phyloP scores from a whole-genome alignment of 2,797 vertebrate species.

The Syndactyla subalaris region DNA sequence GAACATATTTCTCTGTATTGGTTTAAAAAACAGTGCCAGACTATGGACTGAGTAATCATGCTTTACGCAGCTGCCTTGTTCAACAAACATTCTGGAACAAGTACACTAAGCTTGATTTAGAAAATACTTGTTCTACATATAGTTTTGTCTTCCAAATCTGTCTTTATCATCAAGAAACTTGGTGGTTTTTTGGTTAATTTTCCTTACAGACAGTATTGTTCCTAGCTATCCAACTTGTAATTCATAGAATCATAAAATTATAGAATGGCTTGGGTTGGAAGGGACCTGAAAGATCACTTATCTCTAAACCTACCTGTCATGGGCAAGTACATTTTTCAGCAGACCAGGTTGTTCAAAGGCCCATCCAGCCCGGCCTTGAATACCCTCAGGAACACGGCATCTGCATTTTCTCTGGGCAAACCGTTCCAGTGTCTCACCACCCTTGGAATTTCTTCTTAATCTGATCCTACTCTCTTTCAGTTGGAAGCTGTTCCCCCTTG shows the following conservation, averaged over 20 bases:
- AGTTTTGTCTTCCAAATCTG: not conserved
- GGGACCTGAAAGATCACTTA: not conserved
- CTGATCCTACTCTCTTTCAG: not conserved
- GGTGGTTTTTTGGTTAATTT: not conserved
- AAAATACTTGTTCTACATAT: not conserved
- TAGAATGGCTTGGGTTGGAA: not conserved
- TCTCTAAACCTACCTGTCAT: not conserved
- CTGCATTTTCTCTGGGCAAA: not conserved
- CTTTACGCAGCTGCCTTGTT: not conserved
- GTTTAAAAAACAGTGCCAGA: not conserved
- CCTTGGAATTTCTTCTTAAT: not conserved
- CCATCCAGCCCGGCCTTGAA: not conserved
- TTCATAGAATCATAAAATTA: not conserved
- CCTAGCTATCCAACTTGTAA: not conserved
- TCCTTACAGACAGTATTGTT: not conserved
- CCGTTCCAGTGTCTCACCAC: too few relatives aligned
- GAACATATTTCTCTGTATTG: not conserved
- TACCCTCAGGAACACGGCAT: not conserved
- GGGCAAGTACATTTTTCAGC: not conserved
- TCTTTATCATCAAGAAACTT: not conserved
- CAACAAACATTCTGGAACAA: not conserved
- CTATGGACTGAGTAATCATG: not conserved
- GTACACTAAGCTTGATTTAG: not conserved
- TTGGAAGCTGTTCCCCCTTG: not conserved
- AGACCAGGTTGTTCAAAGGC: not conserved